These are phyloP conservation scores for Erinaceus europaeus DNA, from an alignment of 2,113 vertebrate species.

Conservation along the genomic window DNA sequence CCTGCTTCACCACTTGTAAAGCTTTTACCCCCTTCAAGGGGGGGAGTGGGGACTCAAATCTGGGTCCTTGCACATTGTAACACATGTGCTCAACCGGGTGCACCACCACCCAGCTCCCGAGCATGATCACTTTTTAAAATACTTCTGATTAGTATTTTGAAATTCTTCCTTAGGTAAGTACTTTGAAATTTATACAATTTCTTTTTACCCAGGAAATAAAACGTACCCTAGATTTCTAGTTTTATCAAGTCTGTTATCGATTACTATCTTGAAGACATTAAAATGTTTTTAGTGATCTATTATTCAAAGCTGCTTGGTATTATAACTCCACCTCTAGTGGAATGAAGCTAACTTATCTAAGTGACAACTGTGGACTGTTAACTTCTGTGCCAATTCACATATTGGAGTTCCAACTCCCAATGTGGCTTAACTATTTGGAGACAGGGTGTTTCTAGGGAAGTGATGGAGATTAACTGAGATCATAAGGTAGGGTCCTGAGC, in stretches of 20 bases:
- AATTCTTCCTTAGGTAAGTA: constrained; percentile 27
- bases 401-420: background rate
- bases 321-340: background rate
- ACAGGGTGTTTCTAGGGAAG: background rate
- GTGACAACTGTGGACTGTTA: background rate
- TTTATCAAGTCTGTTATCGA: constrained; percentile 38
- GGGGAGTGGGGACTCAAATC: too few relatives aligned
- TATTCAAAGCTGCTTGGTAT: background rate
- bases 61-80: too few relatives aligned
- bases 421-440: background rate
- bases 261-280: background rate
- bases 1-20: too few relatives aligned
- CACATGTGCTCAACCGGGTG: too few relatives aligned
- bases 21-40: too few relatives aligned
- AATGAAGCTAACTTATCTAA: background rate
- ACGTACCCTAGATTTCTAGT: background rate
- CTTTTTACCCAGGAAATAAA: constrained; percentile 30
- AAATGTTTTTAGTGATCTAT: constrained; percentile 1
- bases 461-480: background rate
- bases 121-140: too few relatives aligned
- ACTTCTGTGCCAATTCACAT: background rate
- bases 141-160: constrained; percentile 27
- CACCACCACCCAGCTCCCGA: too few relatives aligned
- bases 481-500: background rate
- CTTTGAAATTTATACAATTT: background rate